A percentile compares a stretch with the other conserved stretches of the same genome.
These are phyloP conservation scores for Ochotona princeps DNA, from an alignment of 2,113 vertebrate species.

Conservation along the genomic window DNA sequence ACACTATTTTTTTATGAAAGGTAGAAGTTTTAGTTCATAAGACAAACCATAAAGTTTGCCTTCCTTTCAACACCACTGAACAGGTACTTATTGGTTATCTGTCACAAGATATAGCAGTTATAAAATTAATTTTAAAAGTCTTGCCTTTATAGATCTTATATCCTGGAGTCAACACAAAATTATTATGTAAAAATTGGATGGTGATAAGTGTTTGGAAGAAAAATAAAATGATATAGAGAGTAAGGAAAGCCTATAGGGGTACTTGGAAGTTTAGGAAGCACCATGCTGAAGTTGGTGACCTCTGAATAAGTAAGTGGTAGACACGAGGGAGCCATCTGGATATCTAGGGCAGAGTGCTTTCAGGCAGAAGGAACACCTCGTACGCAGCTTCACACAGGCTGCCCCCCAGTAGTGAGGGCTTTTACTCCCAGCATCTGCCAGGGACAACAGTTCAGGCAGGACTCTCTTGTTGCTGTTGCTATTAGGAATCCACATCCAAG, in stretches of 20 bases:
- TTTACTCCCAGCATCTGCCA: slow-evolving; percentile 64
- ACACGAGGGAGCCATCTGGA: neutral
- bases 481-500: slow-evolving; percentile 56
- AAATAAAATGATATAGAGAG: neutral
- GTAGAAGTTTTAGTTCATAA: slow-evolving; percentile 31
- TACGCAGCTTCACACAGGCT: slow-evolving; percentile 1
- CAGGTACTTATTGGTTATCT: neutral
- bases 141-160: slow-evolving; percentile 8
- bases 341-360: neutral
- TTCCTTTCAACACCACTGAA: slow-evolving; percentile 33
- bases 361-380: neutral
- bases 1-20: neutral
- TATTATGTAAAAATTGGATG: neutral
- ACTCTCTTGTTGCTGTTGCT: slow-evolving; percentile 49
- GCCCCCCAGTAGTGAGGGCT: slow-evolving; percentile 23
- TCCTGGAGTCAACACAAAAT: slow-evolving; percentile 12
- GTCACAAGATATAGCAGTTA: neutral
- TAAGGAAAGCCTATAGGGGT: neutral
- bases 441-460: slow-evolving; percentile 52
- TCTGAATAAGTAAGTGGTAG: neutral
- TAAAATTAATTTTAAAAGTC: slow-evolving; percentile 20
- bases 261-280: slow-evolving; percentile 3
- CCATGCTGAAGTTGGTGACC: neutral
- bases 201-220: neutral
- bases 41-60: slow-evolving; percentile 46